Evolutionary conservation across 2,113 vertebrate genomes (phyloP).

Genomic region (Mormoops blainvillei): DNA sequence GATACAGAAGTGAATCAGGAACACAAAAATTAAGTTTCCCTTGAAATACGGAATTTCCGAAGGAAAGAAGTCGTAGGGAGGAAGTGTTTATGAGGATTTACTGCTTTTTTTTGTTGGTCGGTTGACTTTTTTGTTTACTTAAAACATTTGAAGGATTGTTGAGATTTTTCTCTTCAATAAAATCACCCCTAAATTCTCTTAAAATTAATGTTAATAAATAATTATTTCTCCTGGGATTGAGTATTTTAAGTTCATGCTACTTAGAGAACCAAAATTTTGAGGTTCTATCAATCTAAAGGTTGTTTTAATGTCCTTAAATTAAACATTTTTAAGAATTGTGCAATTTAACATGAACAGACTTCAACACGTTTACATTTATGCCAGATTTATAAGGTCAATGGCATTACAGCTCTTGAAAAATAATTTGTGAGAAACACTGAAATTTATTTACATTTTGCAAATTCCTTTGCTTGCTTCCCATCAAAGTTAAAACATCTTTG

Average conservation of each 20-base stretch:
- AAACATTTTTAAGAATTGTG: neutral
- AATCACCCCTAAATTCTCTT: neutral
- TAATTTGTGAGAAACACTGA: neutral
- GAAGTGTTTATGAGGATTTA: conserved; percentile 14
- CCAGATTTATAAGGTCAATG: neutral
- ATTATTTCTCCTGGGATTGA: neutral
- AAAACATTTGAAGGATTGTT: neutral
- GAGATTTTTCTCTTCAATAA: conserved; percentile 10
- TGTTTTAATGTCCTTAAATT: neutral
- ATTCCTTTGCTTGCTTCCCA: conserved; percentile 25
- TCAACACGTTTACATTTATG: neutral
- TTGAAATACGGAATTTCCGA: conserved; percentile 8
- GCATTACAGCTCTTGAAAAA: neutral
- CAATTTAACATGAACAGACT: neutral
- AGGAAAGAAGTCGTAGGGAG: neutral
- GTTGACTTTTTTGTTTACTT: neutral
- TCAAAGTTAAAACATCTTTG: neutral
- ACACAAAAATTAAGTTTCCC: conserved; percentile 21
- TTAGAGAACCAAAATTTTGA: conserved; percentile 1
- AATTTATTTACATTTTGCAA: conserved; percentile 23
- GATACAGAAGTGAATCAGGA: conserved; percentile 23
- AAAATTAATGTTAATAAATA: neutral
- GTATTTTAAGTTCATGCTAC: neutral
- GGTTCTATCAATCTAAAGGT: neutral
- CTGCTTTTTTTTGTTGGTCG: conserved; percentile 6